Evolutionary conservation across 2,113 vertebrate species (phyloP).

Genomic region (Halcyon senegalensis): DNA sequence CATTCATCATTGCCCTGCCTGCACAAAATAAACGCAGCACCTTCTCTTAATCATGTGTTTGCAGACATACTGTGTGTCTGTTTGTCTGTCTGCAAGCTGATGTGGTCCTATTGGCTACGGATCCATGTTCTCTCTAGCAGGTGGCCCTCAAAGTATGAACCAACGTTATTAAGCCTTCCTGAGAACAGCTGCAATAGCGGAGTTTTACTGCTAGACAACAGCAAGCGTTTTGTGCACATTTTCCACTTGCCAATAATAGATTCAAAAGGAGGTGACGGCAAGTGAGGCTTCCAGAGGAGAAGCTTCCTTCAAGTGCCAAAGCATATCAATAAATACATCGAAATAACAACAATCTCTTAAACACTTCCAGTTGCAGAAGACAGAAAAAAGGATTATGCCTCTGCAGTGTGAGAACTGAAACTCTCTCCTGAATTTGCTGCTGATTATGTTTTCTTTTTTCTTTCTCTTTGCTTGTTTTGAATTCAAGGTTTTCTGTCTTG

Average conservation of each 20-base stretch:
- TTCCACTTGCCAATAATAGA: neutral
- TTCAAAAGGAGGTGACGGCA: neutral
- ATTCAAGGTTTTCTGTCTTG: neutral
- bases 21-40: neutral
- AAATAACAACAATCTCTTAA: neutral
- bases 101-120: neutral
- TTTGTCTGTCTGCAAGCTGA: neutral
- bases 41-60: neutral
- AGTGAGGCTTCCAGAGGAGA: neutral
- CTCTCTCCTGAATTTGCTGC: neutral
- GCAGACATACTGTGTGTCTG: fast-evolving
- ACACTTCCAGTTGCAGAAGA: neutral
- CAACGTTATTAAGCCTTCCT: neutral
- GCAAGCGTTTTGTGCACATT: neutral
- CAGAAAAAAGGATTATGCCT: neutral
- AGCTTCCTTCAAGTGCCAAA: neutral
- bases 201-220: neutral
- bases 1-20: fast-evolving
- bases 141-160: neutral
- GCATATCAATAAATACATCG: neutral
- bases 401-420: neutral
- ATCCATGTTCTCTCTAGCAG: neutral
- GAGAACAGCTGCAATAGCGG: neutral
- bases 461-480: neutral
- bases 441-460: neutral